Conservation (phyloP, 1,140 invertebrate genomes). For the Zelostemma sp. region DNA sequence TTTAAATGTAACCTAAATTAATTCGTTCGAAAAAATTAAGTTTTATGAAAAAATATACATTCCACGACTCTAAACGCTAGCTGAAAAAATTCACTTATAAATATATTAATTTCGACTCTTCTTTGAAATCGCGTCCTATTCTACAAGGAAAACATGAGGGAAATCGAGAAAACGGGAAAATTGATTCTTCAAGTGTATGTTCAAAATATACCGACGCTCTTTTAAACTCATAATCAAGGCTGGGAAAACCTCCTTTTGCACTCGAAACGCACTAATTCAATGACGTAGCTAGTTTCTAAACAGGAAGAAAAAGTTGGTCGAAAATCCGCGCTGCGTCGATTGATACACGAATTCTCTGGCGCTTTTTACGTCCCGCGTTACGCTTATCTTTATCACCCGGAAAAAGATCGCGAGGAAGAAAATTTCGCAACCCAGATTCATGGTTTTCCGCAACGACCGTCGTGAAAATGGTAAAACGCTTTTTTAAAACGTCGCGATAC, state of each 20-base stretch:
- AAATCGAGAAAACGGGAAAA: too few relatives aligned
- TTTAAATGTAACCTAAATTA: neutral
- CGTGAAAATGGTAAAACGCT: too few relatives aligned
- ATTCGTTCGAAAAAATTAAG: neutral
- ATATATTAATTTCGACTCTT: too few relatives aligned
- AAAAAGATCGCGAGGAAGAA: neutral
- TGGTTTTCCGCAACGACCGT: neutral
- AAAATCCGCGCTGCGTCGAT: neutral
- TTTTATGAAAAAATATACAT: neutral
- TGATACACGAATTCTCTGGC: neutral
- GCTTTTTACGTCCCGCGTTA: neutral
- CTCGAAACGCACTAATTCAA: too few relatives aligned
- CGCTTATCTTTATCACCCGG: neutral
- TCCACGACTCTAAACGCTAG: neutral
- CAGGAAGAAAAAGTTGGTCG: slow-evolving; percentile 1
- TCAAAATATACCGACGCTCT: too few relatives aligned
- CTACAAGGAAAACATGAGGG: too few relatives aligned
- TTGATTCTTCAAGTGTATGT: too few relatives aligned
- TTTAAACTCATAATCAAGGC: too few relatives aligned
- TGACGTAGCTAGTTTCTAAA: neutral
- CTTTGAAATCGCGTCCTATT: too few relatives aligned
- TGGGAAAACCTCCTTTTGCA: too few relatives aligned
- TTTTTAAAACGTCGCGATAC: too few relatives aligned
- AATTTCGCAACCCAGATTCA: neutral
- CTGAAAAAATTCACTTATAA: neutral